Evolutionary conservation across 2,888 invertebrate genomes (phyloP).

Genomic region (Polyommatus icarus): DNA sequence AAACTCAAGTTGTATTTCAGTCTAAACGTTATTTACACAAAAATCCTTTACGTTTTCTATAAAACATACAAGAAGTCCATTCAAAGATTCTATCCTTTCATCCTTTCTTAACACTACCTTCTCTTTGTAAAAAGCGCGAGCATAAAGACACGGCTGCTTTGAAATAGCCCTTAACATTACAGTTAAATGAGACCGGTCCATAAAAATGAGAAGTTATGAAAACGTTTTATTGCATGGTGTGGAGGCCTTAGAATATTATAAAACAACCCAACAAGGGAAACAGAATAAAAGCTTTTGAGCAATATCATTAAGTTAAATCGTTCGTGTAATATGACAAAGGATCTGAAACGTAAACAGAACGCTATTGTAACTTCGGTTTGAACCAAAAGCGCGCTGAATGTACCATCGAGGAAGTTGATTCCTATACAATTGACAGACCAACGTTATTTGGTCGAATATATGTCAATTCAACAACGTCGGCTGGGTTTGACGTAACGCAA

Average conservation of each 20-base stretch:
- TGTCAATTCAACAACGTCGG: too few species aligned
- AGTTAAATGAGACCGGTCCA: constrained; percentile 1
- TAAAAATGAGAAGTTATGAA: constrained; percentile 11
- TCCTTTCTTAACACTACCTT: constrained; percentile 1
- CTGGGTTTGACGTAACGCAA: too few species aligned
- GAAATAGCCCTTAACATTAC: neutral
- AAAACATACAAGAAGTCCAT: neutral
- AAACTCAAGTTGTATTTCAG: neutral
- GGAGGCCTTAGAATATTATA: constrained; percentile 8
- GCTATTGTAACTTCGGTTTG: constrained; percentile 6
- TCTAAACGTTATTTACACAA: neutral
- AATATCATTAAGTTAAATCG: constrained; percentile 25
- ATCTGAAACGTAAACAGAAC: neutral
- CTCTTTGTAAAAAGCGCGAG: neutral
- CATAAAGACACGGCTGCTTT: constrained; percentile 3
- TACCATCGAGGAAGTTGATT: too few species aligned
- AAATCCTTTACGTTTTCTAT: neutral
- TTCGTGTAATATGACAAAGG: constrained; percentile 24
- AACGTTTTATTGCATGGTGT: neutral
- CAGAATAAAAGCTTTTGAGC: constrained; percentile 15
- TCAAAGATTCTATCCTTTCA: constrained; percentile 7
- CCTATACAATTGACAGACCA: too few species aligned
- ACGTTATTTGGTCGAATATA: too few species aligned
- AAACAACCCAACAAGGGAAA: constrained; percentile 5
- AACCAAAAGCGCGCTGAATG: neutral